phyloP scores from a whole-genome alignment of 1,140 invertebrate genomes.

The Drosophila bipectinata region DNA sequence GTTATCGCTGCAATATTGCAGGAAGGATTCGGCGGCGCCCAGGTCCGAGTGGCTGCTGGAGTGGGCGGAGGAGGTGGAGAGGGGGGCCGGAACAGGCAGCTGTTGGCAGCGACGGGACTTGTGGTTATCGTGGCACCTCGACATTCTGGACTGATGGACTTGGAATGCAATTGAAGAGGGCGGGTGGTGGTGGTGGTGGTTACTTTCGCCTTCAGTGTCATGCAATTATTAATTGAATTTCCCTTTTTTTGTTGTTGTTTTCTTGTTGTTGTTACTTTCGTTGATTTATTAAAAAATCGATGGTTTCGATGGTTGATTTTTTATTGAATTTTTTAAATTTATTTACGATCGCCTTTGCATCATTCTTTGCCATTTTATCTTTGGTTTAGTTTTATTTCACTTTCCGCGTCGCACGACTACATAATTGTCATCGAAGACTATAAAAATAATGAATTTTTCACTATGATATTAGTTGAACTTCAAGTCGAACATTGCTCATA shows the following conservation, averaged over 20 bases:
- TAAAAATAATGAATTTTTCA: constrained; percentile 1
- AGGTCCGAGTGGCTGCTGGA: constrained; percentile 46
- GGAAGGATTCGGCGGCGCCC: constrained; percentile 70
- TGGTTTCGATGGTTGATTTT: constrained; percentile 5
- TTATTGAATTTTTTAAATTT: constrained; percentile 56
- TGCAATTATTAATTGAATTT: constrained; percentile 24
- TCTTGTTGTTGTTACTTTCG: constrained; percentile 59
- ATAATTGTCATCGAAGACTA: constrained; percentile 42
- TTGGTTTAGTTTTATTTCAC: constrained; percentile 71
- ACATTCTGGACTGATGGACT: constrained; percentile 33
- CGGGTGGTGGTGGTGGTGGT: constrained; percentile 1
- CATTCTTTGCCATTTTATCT: constrained; percentile 80
- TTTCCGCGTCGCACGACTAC: constrained; percentile 38
- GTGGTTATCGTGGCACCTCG: constrained; percentile 42
- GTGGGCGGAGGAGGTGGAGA: constrained; percentile 20
- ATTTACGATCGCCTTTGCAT: constrained; percentile 46
- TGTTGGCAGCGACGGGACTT: constrained; percentile 53
- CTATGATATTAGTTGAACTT: background rate
- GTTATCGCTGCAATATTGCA: constrained; percentile 76
- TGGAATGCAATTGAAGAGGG: constrained; percentile 34
- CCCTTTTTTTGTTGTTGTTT: constrained; percentile 38
- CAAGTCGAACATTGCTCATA: constrained; percentile 43
- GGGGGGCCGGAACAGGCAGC: constrained; percentile 45
- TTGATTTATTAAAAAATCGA: too few relatives aligned
- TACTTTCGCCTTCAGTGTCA: constrained; percentile 67